Evolutionary conservation across 2,797 vertebrate genomes (phyloP), one percentile per base, ranked within the genome.

Genomic region (Parauchenoglanis punctatus): DNA sequence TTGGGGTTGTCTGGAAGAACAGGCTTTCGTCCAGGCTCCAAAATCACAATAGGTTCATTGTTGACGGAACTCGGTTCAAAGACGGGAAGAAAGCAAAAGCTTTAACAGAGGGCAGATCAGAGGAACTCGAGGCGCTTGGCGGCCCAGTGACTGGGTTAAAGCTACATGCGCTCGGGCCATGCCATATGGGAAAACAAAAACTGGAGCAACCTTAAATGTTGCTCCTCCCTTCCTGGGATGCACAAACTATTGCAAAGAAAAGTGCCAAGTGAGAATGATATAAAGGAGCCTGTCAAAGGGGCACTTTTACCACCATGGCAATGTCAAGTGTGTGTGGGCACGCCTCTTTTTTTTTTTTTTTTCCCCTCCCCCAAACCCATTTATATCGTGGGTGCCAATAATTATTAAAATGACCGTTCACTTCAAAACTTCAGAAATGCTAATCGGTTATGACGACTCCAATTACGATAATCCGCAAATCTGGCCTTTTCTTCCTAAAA

Each of bases 1-100:
- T 85, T 40, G 86, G 72, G 87, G 80, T 44, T 83, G 86, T 92
- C 67, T 87, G 52, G 20, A 89, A 87, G 31, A 59, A 87, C 72
- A 83, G 77, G 67, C 46, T 80, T 80, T 85, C 52, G 87, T 54
- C 85, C 46, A 59, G 83, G 83, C 80, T 77, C n/a, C 52, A 17
- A 67, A 35, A 65, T 89, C 86, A 89, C 83, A 89, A 91, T 87
- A 58, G 52, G 59, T 7, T 52, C 20, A 89, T 28, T 83, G 77
- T 89, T 87, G 80, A 75, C 56, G 44, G 58, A 40, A 40, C 25
- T 59, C 54, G 25, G 84, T 54, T 86, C 73, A 89, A 83, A 63
- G 61, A 46, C 67, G 35, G 56, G 56, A 68, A 78, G 76, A 65
- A 58, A 82, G 23, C n/a, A 31, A 73, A 85, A 35, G 31, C 46